These are phyloP conservation scores for Poecilia velifera DNA, from an alignment of 2,797 vertebrate genomes.

Conservation along the genomic window DNA sequence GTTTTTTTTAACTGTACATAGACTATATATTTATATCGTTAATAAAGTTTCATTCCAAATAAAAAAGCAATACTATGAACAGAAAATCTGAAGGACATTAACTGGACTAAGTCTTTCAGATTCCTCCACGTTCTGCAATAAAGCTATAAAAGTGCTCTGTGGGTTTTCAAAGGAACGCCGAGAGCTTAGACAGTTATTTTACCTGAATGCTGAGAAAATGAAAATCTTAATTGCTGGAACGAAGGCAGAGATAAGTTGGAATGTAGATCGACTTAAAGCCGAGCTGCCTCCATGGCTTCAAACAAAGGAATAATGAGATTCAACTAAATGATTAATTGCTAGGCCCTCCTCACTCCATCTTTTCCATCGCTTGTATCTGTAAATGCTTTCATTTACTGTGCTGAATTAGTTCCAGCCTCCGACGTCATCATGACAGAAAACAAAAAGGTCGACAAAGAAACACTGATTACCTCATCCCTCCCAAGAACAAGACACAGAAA, in stretches of 20 bases:
- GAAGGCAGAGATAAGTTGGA: constrained; percentile 49
- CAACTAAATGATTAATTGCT: constrained; percentile 48
- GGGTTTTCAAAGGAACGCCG: constrained; percentile 55
- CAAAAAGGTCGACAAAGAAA: too few species aligned
- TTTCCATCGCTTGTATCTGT: constrained; percentile 29
- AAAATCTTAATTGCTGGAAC: constrained; percentile 59
- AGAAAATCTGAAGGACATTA: constrained; percentile 45
- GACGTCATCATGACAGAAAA: constrained; percentile 26
- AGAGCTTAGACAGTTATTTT: constrained; percentile 52
- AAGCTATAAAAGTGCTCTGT: constrained; percentile 41
- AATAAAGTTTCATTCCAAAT: constrained; percentile 60
- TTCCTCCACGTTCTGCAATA: constrained; percentile 53
- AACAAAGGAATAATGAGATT: constrained; percentile 60
- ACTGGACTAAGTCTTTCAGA: constrained; percentile 28
- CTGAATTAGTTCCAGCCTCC: constrained; percentile 45
- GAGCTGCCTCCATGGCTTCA: constrained; percentile 46
- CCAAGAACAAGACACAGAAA: constrained; percentile 1
- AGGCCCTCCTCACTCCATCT: constrained; percentile 40
- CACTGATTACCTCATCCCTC: constrained; percentile 33
- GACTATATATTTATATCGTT: constrained; percentile 36
- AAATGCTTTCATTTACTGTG: constrained; percentile 23
- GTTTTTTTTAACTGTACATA: not conserved
- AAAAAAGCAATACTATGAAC: constrained; percentile 28
- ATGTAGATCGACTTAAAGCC: constrained; percentile 52
- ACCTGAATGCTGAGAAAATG: constrained; percentile 48